phyloP scores from a whole-genome alignment of 2,797 vertebrate genomes.

The Sebastes paucispinis region DNA sequence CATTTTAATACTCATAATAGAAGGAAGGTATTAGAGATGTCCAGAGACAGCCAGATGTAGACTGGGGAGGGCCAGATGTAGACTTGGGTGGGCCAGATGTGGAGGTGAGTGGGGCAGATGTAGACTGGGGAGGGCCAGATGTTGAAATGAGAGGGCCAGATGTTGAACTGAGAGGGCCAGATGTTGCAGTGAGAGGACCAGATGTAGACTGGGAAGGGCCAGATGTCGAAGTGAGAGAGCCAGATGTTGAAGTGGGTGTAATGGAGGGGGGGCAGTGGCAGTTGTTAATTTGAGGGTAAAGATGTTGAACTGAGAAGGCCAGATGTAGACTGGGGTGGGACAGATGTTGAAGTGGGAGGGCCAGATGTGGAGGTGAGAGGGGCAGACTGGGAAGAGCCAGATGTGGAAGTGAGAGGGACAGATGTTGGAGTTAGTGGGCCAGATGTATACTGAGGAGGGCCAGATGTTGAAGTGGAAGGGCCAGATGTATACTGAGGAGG shows the following conservation, averaged over 20 bases:
- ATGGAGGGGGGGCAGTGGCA: too few relatives aligned
- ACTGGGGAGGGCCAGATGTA: neutral
- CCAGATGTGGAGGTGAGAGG: neutral
- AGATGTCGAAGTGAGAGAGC: neutral
- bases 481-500: too few relatives aligned
- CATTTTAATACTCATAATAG: too few relatives aligned
- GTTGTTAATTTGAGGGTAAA: too few relatives aligned
- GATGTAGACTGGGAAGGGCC: too few relatives aligned
- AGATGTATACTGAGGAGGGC: too few relatives aligned
- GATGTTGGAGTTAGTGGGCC: neutral
- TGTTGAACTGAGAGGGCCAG: neutral
- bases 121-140: neutral
- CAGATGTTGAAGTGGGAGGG: neutral
- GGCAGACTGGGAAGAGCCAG: neutral
- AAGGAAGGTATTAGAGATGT: too few relatives aligned
- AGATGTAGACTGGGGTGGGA: too few relatives aligned
- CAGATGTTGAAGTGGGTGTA: too few relatives aligned
- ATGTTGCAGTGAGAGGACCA: neutral
- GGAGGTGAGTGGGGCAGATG: neutral
- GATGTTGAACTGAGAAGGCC: neutral
- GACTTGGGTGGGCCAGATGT: neutral
- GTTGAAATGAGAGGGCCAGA: neutral
- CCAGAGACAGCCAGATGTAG: too few relatives aligned
- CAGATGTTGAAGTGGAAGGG: too few relatives aligned
- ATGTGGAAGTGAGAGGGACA: neutral